Percentiles rank a stretch among this genome's conserved stretches.
phyloP scores from a whole-genome alignment of 2,888 invertebrate genomes.

The Ischnus inquisitorius region DNA sequence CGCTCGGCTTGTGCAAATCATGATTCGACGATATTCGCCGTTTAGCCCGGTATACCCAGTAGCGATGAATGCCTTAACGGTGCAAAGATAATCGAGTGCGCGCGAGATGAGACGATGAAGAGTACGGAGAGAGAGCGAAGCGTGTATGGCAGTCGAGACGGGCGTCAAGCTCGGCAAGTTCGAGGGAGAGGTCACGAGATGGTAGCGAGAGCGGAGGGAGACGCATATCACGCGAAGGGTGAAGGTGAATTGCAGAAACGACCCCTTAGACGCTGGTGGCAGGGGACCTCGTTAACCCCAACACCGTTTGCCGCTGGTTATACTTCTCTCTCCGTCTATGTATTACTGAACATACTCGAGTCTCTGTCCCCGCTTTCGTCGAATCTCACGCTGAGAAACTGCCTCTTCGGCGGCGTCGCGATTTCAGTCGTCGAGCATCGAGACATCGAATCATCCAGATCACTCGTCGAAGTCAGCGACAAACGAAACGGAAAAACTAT shows the following conservation, averaged over 20 bases:
- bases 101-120: conserved; percentile 60
- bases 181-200: conserved; percentile 30
- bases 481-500: conserved; percentile 61
- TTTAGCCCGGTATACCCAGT: conserved; percentile 65
- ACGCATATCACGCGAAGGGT: conserved; percentile 71
- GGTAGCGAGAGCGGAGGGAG: conserved; percentile 37
- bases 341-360: conserved; percentile 25
- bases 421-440: conserved; percentile 40
- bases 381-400: conserved; percentile 51
- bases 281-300: conserved; percentile 64
- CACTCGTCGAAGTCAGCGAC: conserved; percentile 74
- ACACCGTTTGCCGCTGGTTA: conserved; percentile 56
- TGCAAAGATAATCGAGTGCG: conserved; percentile 83
- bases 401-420: conserved; percentile 57
- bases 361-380: conserved; percentile 74
- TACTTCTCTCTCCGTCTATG: conserved; percentile 29
- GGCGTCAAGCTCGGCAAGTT: conserved; percentile 28
- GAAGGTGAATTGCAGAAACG: conserved; percentile 84
- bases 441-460: conserved; percentile 81
- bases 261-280: conserved; percentile 63
- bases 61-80: conserved; percentile 82
- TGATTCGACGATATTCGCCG: conserved; percentile 71
- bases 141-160: conserved; percentile 39
- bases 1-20: conserved; percentile 73
- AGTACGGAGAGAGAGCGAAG: conserved; percentile 28